Evolutionary conservation across 2,797 vertebrate species (phyloP), one percentile per base, ranked within the genome.

Genomic region (Pseudocheirus occidentalis): DNA sequence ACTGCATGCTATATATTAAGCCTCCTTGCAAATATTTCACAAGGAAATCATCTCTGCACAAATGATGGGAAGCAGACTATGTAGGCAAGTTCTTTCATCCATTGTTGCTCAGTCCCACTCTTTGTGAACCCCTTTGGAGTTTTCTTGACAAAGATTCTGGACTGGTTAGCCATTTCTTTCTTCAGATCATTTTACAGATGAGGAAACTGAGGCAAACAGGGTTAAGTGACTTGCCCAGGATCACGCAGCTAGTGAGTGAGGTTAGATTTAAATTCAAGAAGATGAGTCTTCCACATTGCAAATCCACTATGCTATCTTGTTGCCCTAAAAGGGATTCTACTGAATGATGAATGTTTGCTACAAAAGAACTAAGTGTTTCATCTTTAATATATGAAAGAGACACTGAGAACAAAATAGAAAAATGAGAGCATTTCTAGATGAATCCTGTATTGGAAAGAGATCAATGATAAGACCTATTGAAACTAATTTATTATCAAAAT

Each of bases 41-140:
- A 27, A 57, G 1, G 11, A 29, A 97, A 94, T 59, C 56, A 56
- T 81, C 58, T 31, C 58, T 93, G 52, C 28, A 29, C 52, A 93
- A 90, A 52, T 90, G 94, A 56, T 66, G 92, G 53, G 58, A 95
- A 92, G 28, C 92, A 91, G 92, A 55, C 92, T 18, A 50, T 93
- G 53, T 58, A 57, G 50, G 53, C 89, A 94, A 92, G 5, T 81
- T 52, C 6, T 27, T 40, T 81, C 52, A 31, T 93, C 55, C n/a
- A 2, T 59, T 3, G 31, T 40, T 73, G n/a, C 40, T 66, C 34
- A 73, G 14, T 73, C 16, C n/a, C 2, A 73, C 1, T 73, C 34
- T 18, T 66, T 4, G 21, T 73, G 34, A 73, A 14, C 16, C n/a
- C n/a, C 18, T 73, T 73, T 21, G 16, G 34, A 12, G n/a, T 73